phyloP scores from a whole-genome alignment of 2,797 vertebrate genomes.

The Betta splendens region DNA sequence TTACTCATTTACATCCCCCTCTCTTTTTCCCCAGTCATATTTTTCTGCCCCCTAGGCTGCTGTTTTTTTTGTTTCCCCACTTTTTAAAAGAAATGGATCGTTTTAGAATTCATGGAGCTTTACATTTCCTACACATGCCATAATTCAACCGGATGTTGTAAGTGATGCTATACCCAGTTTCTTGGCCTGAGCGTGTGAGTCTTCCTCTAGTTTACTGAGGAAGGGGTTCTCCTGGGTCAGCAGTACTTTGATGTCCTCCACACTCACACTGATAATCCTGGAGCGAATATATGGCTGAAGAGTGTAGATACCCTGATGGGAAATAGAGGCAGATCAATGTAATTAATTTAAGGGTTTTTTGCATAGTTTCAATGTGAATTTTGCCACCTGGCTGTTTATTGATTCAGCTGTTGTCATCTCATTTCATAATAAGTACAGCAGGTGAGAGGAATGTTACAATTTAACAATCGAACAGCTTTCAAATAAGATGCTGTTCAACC shows the following conservation, averaged over 20 bases:
- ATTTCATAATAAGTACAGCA: slow-evolving; percentile 1
- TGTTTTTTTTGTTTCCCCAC: not conserved
- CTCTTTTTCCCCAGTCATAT: slow-evolving; percentile 15
- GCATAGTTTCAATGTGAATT: slow-evolving; percentile 27
- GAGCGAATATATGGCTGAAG: slow-evolving; percentile 94
- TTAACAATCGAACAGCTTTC: slow-evolving; percentile 4
- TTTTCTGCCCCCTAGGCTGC: slow-evolving; percentile 1
- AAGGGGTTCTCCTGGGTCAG: slow-evolving; percentile 98
- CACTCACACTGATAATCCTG: slow-evolving; percentile 87
- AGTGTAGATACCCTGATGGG: slow-evolving; percentile 92
- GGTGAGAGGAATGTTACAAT: not conserved
- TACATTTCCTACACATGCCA: not conserved
- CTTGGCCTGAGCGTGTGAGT: slow-evolving; percentile 89
- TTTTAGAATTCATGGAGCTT: not conserved
- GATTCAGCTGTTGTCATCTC: slow-evolving; percentile 5
- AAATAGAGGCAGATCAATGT: slow-evolving; percentile 3
- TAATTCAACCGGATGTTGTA: not conserved
- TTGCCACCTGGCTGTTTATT: slow-evolving; percentile 16
- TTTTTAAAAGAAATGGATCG: not conserved
- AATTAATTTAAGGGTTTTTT: slow-evolving; percentile 9
- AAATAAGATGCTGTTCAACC: not conserved
- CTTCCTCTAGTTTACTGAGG: slow-evolving; percentile 89
- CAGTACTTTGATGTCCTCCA: slow-evolving; percentile 94
- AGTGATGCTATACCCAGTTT: slow-evolving; percentile 84
- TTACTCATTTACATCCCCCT: slow-evolving; percentile 19